phyloP scores from a whole-genome alignment of 2,113 vertebrate species.

The Microcebus tavaratra region DNA sequence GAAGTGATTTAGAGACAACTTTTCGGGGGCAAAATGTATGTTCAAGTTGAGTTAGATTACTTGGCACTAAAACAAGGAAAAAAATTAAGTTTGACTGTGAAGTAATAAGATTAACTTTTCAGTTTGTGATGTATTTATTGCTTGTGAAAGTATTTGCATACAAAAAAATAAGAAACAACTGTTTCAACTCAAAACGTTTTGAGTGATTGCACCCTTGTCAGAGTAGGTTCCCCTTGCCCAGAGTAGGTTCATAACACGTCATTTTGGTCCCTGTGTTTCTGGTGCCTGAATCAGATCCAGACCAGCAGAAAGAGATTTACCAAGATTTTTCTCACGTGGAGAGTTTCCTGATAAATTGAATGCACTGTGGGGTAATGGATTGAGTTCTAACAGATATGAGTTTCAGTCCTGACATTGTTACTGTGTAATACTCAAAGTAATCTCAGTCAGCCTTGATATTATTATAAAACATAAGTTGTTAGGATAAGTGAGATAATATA shows the following conservation, averaged over 20 bases:
- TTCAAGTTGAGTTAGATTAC: neutral
- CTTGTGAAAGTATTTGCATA: neutral
- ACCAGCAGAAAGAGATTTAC: neutral
- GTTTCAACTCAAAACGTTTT: neutral
- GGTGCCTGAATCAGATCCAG: neutral
- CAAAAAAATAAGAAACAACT: neutral
- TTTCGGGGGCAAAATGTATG: neutral
- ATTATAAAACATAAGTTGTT: neutral
- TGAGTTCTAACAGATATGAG: neutral
- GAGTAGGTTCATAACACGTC: neutral
- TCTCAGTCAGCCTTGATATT: neutral
- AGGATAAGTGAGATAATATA: neutral
- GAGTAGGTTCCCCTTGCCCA: neutral
- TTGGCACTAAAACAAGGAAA: neutral
- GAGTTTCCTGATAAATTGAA: neutral
- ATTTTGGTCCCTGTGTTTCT: neutral
- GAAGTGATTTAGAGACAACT: conserved; percentile 35
- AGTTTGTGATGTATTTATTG: neutral
- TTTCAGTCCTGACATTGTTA: neutral
- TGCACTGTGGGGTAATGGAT: neutral
- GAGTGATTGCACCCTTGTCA: neutral
- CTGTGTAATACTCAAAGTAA: neutral
- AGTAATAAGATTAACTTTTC: conserved; percentile 5
- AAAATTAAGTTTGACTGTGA: neutral
- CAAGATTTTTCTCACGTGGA: neutral